These are phyloP conservation scores for Siderastrea siderea DNA, from an alignment of 92 coral and sea anemone genomes.

Conservation along the genomic window DNA sequence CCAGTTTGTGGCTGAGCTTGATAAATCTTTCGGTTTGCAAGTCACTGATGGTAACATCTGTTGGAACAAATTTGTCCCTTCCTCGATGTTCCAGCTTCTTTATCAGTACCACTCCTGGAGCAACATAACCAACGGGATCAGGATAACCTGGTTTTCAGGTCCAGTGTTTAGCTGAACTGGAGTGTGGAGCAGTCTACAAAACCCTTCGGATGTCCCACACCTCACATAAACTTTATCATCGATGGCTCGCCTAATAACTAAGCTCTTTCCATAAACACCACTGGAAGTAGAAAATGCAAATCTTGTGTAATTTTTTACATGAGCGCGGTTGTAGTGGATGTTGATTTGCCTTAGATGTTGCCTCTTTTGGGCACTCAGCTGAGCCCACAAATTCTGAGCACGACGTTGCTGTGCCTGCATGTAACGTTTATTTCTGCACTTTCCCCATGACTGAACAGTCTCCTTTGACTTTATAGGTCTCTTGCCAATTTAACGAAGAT, in stretches of 20 bases:
- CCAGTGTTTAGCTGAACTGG: slow-evolving; percentile 26
- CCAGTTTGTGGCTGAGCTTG: no score
- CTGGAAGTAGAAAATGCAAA: neutral
- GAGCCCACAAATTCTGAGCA: neutral
- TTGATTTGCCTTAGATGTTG: neutral
- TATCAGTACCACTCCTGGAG: slow-evolving; percentile 56
- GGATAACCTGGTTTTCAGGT: slow-evolving; percentile 28
- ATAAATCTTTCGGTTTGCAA: no score
- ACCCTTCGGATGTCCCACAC: slow-evolving; percentile 62
- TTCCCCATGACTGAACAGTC: slow-evolving; percentile 65
- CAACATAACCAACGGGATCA: slow-evolving; percentile 51
- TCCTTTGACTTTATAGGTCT: slow-evolving; percentile 36
- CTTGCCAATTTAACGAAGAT: slow-evolving; percentile 42
- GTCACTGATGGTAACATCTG: slow-evolving; percentile 22
- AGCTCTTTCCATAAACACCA: neutral
- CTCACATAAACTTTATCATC: slow-evolving; percentile 51
- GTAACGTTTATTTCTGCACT: slow-evolving; percentile 50
- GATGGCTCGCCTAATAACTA: slow-evolving; percentile 33
- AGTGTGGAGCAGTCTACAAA: slow-evolving; percentile 50
- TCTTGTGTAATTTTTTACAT: neutral
- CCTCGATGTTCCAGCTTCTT: slow-evolving; percentile 40
- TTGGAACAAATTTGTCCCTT: slow-evolving; percentile 43
- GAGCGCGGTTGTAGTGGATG: neutral
- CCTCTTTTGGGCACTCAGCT: neutral
- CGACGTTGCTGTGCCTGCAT: neutral